Evolutionary conservation across 2,797 vertebrate species (phyloP).

Genomic region (Pangasius mekongensis): DNA sequence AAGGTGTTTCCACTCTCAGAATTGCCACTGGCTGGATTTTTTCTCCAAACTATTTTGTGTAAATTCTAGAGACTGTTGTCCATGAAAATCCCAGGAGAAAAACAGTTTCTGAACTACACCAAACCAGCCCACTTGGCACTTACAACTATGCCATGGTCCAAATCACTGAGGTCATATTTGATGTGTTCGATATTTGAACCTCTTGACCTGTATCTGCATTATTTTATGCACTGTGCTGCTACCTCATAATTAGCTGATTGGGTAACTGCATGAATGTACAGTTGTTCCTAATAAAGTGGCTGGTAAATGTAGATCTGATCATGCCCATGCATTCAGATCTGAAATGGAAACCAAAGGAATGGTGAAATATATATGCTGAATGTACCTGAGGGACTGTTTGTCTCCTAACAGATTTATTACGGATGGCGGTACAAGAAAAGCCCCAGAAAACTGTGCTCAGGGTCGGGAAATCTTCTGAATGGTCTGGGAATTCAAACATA

Average conservation of each 20-base stretch:
- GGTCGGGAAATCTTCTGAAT: slow-evolving; percentile 74
- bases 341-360: background rate
- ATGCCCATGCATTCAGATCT: background rate
- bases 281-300: background rate
- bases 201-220: background rate
- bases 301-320: background rate
- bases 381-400: background rate
- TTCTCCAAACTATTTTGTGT: background rate
- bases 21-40: background rate
- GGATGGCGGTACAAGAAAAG: slow-evolving; percentile 36
- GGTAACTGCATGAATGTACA: background rate
- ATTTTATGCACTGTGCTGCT: background rate
- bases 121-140: background rate
- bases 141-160: background rate
- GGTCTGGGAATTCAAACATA: slow-evolving; percentile 65
- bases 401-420: slow-evolving; percentile 61
- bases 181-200: background rate
- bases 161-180: background rate
- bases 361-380: background rate
- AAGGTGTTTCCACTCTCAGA: background rate
- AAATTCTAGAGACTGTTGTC: background rate
- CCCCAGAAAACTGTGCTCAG: slow-evolving; percentile 40
- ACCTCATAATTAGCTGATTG: background rate
- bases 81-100: background rate
- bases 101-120: background rate